Conservation (phyloP, 2,888 invertebrate genomes). For the Cryptus armator region DNA sequence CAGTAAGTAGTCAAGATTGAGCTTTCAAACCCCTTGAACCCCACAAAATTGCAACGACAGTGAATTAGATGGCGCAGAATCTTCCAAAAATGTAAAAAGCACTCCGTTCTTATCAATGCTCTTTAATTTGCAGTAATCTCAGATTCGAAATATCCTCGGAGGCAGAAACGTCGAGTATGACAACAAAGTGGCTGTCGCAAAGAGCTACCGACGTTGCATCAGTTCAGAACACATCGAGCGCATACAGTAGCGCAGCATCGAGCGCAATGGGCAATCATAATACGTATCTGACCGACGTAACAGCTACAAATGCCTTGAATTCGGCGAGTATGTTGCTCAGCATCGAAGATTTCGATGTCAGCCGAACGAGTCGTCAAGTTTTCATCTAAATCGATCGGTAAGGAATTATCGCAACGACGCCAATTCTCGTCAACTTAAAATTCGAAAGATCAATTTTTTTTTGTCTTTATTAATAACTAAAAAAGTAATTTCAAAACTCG, state of each 20-base stretch:
- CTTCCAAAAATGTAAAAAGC: neutral
- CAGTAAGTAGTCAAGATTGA: constrained; percentile 76
- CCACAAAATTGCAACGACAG: neutral
- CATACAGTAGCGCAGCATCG: constrained; percentile 83
- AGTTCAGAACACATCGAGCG: constrained; percentile 83
- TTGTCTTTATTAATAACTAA: neutral
- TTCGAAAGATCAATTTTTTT: neutral
- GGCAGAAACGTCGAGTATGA: constrained; percentile 79
- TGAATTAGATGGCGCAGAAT: neutral
- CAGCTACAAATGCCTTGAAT: constrained; percentile 78
- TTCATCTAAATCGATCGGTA: constrained; percentile 78
- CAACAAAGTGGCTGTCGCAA: constrained; percentile 81
- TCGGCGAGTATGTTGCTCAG: constrained; percentile 83
- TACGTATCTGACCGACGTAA: constrained; percentile 79
- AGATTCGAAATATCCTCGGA: constrained; percentile 82
- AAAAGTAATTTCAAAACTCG: neutral
- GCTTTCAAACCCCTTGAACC: neutral
- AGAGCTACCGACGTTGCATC: constrained; percentile 81
- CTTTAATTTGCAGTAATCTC: constrained; percentile 75
- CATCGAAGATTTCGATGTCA: constrained; percentile 83
- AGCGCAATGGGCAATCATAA: constrained; percentile 83
- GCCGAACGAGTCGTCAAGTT: constrained; percentile 82
- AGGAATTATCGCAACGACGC: neutral
- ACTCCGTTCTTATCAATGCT: constrained; percentile 20
- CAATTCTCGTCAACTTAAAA: neutral